These are phyloP conservation scores for Caranx melampygus DNA, from an alignment of 2,113 vertebrate genomes.

Conservation along the genomic window DNA sequence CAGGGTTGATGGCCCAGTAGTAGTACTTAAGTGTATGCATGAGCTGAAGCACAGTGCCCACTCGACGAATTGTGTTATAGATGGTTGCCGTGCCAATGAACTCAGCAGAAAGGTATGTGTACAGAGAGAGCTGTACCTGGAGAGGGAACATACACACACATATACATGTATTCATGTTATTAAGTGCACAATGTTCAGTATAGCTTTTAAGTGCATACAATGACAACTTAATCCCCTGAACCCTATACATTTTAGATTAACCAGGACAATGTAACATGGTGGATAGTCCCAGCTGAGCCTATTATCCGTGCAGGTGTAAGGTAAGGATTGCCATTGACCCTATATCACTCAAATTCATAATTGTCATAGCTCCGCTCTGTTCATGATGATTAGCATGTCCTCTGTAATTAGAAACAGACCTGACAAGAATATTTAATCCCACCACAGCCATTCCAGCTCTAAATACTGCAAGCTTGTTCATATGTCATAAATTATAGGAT, in stretches of 20 bases:
- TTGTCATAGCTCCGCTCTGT: constrained; percentile 38
- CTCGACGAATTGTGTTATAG: constrained; percentile 94
- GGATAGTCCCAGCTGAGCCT: constrained; percentile 22
- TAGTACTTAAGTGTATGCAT: constrained; percentile 97
- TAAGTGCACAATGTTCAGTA: neutral
- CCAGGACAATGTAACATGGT: neutral
- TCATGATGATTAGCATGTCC: constrained; percentile 63
- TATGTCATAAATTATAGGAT: constrained; percentile 53
- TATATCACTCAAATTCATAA: constrained; percentile 49
- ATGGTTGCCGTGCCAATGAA: constrained; percentile 97
- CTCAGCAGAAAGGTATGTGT: constrained; percentile 96
- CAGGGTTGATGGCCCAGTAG: constrained; percentile 95
- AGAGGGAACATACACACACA: constrained; percentile 40
- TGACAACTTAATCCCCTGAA: constrained; percentile 1
- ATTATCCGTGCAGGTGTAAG: constrained; percentile 36
- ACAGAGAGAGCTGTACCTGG: constrained; percentile 94
- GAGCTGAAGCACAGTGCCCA: constrained; percentile 95
- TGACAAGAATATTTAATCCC: constrained; percentile 64
- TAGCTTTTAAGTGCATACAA: neutral
- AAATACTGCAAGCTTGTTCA: constrained; percentile 24
- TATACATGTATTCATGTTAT: constrained; percentile 18
- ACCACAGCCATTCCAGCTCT: constrained; percentile 16
- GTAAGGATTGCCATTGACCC: constrained; percentile 47
- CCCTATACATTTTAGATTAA: constrained; percentile 1
- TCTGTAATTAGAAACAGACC: constrained; percentile 61